Conservation (phyloP, 2,113 vertebrate genomes). For the Laterallus jamaicensis region DNA sequence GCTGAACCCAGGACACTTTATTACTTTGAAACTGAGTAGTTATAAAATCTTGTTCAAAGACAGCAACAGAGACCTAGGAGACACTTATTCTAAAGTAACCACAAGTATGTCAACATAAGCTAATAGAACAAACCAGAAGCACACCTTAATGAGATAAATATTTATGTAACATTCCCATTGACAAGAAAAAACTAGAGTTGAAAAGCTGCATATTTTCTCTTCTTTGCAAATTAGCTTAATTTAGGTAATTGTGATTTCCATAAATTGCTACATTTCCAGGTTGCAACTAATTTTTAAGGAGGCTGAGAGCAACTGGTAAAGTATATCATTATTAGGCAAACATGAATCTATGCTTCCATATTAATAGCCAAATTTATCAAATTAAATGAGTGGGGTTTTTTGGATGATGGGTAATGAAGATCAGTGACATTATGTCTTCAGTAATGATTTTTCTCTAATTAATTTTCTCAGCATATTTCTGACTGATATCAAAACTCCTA, state of each 20-base stretch:
- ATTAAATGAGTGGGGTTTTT: background rate
- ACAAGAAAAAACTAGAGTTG: background rate
- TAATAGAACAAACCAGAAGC: background rate
- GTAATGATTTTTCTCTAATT: constrained; percentile 62
- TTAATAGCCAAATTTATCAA: constrained; percentile 26
- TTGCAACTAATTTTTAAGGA: background rate
- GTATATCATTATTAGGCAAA: constrained; percentile 21
- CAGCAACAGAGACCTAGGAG: background rate
- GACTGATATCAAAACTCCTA: constrained; percentile 36
- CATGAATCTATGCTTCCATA: constrained; percentile 5
- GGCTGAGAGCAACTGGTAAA: background rate
- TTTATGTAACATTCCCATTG: background rate
- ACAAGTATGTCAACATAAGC: background rate
- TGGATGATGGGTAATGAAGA: constrained; percentile 16
- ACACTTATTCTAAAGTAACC: background rate
- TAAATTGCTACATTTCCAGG: background rate
- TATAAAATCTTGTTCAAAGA: background rate
- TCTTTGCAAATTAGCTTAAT: constrained; percentile 29
- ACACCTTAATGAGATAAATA: background rate
- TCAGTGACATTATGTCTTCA: constrained; percentile 34
- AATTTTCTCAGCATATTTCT: constrained; percentile 56
- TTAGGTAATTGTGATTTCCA: constrained; percentile 25
- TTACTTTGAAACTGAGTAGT: background rate
- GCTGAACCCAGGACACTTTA: no score
- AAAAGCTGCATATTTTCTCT: background rate